Base-by-base conservation (phyloP, 2,888 invertebrate genomes). In the Caradrina clavipalpis region DNA sequence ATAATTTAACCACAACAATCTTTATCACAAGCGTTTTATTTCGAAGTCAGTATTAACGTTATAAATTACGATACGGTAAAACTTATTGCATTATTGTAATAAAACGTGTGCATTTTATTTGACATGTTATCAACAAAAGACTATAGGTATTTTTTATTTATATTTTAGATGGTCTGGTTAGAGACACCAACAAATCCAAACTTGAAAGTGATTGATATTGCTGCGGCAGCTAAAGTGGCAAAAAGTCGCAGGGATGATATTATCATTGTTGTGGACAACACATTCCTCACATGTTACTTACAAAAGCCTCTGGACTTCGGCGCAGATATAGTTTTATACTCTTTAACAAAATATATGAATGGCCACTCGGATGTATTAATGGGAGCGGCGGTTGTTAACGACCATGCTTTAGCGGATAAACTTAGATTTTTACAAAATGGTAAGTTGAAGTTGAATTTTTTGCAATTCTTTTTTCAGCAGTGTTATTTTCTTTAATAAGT, bases 351-450 rank as follows among this genome's bases (percentile, higher is more conserved):
- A 94, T 99, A 99, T 90, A 98, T 99, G 97, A 99, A 99, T 93
- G 99, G 99, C 0, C 99, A 99, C 94, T 98, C 98, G 0, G 99
- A 99, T 95, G 98, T 99, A 22, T 97, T 99, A 8, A 99, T 99
- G 99, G 99, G 99, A 2, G 98, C 98, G 19, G 97, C 98, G 10
- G 96, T 98, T 47, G 97, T 98, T 4, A 98, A 97, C 83, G 96
- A 97, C 83, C 97, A 98, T 53, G 97, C 97, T 55, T 86, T 99
- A 4, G 97, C 97, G 75, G 94, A 97, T 15, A 97, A 96, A 88
- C 93, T 99, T 47, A 96, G 97, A 82, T 99, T 98, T 94, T 95
- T 98, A 74, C 99, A 99, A 96, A 98, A 99, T 90, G 97, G 99
- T 98, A 73, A 87, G 84, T 57, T 17, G 0, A 0, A 19, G 17